These are phyloP conservation scores for Chelonia mydas DNA, from an alignment of 2,797 vertebrate species.

Conservation along the genomic window DNA sequence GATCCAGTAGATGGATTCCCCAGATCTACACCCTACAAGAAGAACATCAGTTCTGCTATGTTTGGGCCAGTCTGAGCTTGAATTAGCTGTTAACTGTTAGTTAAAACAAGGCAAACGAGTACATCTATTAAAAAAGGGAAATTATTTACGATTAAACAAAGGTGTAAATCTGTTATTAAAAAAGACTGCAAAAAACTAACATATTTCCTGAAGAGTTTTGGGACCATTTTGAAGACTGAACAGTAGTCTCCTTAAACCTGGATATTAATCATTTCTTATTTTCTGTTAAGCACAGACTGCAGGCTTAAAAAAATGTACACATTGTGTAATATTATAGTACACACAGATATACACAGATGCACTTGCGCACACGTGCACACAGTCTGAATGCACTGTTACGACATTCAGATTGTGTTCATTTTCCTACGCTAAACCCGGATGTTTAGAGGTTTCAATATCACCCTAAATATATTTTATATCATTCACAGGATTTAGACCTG, in stretches of 20 bases:
- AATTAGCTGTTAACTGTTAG: fast-evolving
- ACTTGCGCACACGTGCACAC: background rate
- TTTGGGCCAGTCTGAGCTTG: background rate
- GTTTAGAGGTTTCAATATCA: constrained; percentile 12
- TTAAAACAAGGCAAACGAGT: constrained; percentile 2
- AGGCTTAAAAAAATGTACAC: constrained; percentile 65
- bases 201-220: background rate
- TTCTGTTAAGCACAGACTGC: fast-evolving
- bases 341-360: background rate
- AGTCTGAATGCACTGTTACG: background rate
- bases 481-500: background rate
- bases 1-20: fast-evolving
- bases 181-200: background rate
- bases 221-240: background rate
- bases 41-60: fast-evolving
- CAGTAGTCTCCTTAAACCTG: background rate
- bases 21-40: background rate
- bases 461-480: background rate
- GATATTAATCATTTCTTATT: background rate
- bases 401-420: constrained; percentile 10
- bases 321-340: constrained; percentile 66
- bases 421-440: background rate
- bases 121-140: constrained; percentile 41
- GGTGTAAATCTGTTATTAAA: background rate
- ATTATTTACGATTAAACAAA: constrained; percentile 61